Conservation (phyloP, 2,113 vertebrate genomes). For the Trochalopteron elliotii region DNA sequence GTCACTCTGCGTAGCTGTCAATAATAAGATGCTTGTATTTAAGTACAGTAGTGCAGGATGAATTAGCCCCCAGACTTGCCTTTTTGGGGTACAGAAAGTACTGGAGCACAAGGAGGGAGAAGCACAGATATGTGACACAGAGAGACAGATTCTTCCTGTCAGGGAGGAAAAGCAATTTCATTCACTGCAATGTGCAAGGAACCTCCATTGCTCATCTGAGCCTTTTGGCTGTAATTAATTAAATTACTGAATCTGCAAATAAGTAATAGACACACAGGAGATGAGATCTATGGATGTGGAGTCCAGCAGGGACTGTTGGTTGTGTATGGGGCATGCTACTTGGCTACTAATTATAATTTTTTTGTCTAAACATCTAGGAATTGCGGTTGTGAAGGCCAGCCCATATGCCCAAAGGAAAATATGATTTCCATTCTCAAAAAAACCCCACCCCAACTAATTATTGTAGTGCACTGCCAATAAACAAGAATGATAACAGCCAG, state of each 20-base stretch:
- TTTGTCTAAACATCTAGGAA: background rate
- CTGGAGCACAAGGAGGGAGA: background rate
- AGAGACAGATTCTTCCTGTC: background rate
- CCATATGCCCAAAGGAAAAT: background rate
- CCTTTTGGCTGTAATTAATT: background rate
- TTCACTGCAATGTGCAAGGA: background rate
- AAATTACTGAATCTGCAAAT: background rate
- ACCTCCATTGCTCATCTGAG: background rate
- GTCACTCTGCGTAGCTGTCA: too few relatives aligned
- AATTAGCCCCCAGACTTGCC: background rate
- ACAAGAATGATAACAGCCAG: background rate
- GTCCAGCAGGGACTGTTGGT: background rate
- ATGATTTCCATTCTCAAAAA: background rate
- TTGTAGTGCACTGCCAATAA: background rate
- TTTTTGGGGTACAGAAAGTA: background rate
- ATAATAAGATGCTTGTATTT: background rate
- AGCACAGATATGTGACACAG: background rate
- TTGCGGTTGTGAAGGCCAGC: background rate
- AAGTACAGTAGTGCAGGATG: too few relatives aligned
- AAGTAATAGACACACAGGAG: background rate
- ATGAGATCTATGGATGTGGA: background rate
- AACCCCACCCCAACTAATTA: background rate
- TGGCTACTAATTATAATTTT: background rate
- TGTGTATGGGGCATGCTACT: background rate
- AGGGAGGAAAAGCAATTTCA: background rate